These are phyloP conservation scores for Pollicipes pollicipes DNA, from an alignment of 1,140 invertebrate genomes.

Conservation along the genomic window DNA sequence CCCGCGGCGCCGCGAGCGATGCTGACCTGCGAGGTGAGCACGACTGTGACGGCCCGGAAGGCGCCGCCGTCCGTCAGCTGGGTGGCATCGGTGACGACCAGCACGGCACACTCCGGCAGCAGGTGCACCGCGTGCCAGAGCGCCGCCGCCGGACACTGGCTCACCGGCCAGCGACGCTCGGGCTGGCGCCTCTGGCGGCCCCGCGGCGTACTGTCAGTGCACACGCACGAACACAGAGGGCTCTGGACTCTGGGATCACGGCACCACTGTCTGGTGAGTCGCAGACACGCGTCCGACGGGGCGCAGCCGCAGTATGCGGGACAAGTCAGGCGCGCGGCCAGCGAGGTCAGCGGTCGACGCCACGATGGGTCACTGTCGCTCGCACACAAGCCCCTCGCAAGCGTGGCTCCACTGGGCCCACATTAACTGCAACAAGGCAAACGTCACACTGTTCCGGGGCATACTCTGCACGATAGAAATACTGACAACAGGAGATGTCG, in stretches of 20 bases:
- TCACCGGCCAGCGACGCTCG: conserved; percentile 10
- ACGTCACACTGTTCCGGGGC: neutral
- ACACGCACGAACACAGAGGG: too few relatives aligned
- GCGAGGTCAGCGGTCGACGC: too few relatives aligned
- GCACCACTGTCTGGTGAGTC: too few relatives aligned
- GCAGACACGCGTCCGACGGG: too few relatives aligned
- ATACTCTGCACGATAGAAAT: conserved; percentile 3
- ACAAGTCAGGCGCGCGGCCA: too few relatives aligned
- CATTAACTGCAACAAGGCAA: conserved; percentile 15
- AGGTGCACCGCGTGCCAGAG: conserved; percentile 16
- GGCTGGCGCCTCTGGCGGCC: conserved; percentile 4
- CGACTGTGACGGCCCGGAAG: conserved; percentile 22
- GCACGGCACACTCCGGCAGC: conserved; percentile 13
- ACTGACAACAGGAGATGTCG: conserved; percentile 1
- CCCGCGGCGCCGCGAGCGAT: too few relatives aligned
- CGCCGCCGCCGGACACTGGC: conserved; percentile 13
- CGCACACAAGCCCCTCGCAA: too few relatives aligned
- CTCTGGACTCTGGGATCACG: too few relatives aligned
- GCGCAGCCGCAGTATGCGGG: too few relatives aligned
- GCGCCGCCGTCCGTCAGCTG: conserved; percentile 13
- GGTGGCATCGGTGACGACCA: conserved; percentile 19
- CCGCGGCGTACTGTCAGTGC: too few relatives aligned
- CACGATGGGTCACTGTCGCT: too few relatives aligned
- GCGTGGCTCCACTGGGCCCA: conserved; percentile 15
- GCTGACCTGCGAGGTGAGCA: conserved; percentile 21